These are phyloP conservation scores for Camponotus floridanus DNA, from an alignment of 1,140 invertebrate genomes.

Conservation along the genomic window DNA sequence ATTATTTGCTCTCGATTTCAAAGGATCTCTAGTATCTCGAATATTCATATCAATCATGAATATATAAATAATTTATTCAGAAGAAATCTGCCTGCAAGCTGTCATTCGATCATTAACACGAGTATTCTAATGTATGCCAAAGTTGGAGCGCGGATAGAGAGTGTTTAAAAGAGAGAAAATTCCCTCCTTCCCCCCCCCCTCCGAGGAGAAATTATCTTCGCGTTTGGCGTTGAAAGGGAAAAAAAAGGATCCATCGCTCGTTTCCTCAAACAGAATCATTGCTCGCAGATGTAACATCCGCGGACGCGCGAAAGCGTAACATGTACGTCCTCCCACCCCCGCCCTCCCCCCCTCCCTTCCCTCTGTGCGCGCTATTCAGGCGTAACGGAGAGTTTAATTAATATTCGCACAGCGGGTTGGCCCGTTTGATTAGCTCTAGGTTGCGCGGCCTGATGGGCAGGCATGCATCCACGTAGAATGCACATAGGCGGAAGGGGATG, in stretches of 20 bases:
- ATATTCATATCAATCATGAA: background rate
- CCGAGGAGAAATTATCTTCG: background rate
- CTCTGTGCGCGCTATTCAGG: slow-evolving; percentile 77
- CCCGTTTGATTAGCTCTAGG: slow-evolving; percentile 82
- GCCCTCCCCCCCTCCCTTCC: slow-evolving; percentile 67
- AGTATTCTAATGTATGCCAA: background rate
- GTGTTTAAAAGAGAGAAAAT: background rate
- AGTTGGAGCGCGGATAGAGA: background rate
- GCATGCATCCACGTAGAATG: slow-evolving; percentile 80
- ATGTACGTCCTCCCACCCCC: slow-evolving; percentile 49
- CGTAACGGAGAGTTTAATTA: slow-evolving; percentile 83
- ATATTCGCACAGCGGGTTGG: slow-evolving; percentile 82
- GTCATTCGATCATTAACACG: background rate
- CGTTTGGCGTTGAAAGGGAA: background rate
- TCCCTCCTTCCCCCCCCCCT: background rate
- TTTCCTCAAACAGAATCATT: slow-evolving; percentile 27
- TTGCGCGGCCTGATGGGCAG: slow-evolving; percentile 81
- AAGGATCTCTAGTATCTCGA: background rate
- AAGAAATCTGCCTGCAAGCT: background rate
- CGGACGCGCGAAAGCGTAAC: slow-evolving; percentile 63
- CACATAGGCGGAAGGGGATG: slow-evolving; percentile 59
- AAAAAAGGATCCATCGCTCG: background rate
- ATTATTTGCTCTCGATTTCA: background rate
- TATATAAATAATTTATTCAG: background rate
- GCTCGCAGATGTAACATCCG: slow-evolving; percentile 43